phyloP scores from a whole-genome alignment of 2,888 invertebrate genomes.

The Pocota personata region DNA sequence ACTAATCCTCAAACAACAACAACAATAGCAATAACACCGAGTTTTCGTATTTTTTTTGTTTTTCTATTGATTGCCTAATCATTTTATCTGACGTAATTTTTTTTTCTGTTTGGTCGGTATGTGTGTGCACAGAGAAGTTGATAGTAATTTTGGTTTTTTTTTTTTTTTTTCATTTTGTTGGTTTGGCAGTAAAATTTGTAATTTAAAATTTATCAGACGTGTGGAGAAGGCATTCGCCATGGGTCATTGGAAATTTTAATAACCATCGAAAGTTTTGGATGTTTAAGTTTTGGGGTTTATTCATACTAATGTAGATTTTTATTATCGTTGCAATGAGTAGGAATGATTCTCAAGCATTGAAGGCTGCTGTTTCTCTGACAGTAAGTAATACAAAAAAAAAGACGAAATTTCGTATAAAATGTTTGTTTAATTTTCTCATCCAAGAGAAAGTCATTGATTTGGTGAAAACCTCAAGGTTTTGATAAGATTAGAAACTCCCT shows the following conservation, averaged over 20 bases:
- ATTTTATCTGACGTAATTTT: slow-evolving; percentile 20
- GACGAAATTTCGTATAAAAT: too few species aligned
- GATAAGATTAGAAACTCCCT: too few species aligned
- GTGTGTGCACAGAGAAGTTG: background rate
- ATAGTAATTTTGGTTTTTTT: background rate
- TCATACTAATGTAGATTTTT: too few species aligned
- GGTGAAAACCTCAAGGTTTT: too few species aligned
- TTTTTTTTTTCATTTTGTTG: background rate
- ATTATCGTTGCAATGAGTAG: too few species aligned
- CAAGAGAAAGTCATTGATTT: too few species aligned
- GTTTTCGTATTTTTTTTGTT: background rate
- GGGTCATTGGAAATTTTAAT: slow-evolving; percentile 1
- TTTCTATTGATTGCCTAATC: slow-evolving; percentile 2
- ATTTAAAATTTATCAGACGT: background rate
- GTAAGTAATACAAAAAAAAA: too few species aligned
- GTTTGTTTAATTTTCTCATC: too few species aligned
- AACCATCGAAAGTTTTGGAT: background rate
- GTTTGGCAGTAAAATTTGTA: background rate
- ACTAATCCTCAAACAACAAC: background rate
- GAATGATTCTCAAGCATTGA: too few species aligned
- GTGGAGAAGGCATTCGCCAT: background rate
- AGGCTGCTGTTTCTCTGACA: too few species aligned
- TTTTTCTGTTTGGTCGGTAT: background rate
- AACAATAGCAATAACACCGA: background rate
- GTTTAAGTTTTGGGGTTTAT: too few species aligned